Percentiles rank a stretch among this genome's conserved stretches.
Conservation (phyloP, 2,888 invertebrate genomes). For the Heteromyza rotundicornis region DNA sequence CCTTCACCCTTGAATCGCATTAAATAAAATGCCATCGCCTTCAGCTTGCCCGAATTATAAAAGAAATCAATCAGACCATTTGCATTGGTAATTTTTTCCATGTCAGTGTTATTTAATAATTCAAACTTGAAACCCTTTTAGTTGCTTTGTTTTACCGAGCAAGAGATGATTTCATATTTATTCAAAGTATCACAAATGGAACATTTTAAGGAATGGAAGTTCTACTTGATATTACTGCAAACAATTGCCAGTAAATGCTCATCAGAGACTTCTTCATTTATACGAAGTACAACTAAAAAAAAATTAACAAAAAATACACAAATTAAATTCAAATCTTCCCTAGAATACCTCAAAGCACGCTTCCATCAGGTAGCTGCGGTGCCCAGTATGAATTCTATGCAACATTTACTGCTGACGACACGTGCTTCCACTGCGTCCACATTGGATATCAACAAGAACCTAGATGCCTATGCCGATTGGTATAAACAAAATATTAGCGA, state of each 20-base stretch:
- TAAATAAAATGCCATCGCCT: too few species aligned
- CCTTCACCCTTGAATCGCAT: too few species aligned
- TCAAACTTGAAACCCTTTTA: too few species aligned
- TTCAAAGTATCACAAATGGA: constrained; percentile 43
- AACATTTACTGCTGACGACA: constrained; percentile 51
- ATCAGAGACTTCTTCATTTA: constrained; percentile 31
- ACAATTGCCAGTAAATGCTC: constrained; percentile 38
- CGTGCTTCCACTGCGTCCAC: constrained; percentile 50
- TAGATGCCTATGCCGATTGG: constrained; percentile 56
- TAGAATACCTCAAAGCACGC: constrained; percentile 53
- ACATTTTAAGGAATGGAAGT: constrained; percentile 54
- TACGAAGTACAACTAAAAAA: constrained; percentile 44
- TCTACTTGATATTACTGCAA: constrained; percentile 52
- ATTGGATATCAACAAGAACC: constrained; percentile 43
- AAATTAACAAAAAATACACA: too few species aligned
- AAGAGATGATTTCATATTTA: constrained; percentile 41
- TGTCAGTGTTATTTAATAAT: too few species aligned
- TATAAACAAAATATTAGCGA: constrained; percentile 58
- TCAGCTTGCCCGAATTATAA: too few species aligned
- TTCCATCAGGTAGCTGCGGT: constrained; percentile 42
- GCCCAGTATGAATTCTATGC: constrained; percentile 37
- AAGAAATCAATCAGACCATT: too few species aligned
- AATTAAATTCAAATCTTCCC: neutral
- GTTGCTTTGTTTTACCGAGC: constrained; percentile 35
- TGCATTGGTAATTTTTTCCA: too few species aligned